Base-by-base conservation (phyloP, 2,113 vertebrate species). In the Colius striatus region DNA sequence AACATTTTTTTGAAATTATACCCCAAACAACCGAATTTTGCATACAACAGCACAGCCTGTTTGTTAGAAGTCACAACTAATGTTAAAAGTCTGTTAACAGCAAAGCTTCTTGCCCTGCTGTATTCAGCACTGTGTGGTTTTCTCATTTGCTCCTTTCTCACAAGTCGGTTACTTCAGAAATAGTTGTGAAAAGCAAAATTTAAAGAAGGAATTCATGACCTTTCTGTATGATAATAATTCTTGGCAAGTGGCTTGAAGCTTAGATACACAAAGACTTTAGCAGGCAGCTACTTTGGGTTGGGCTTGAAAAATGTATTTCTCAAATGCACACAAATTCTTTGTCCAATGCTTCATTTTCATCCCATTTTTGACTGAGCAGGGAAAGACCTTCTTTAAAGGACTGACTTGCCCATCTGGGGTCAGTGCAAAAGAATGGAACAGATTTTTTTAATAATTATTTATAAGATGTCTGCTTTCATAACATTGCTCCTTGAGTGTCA, bases 391-490 rank as follows among this genome's bases (percentile, higher is more conserved):
- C 86, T 97, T 96, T 92, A 60, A 83, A 92, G 78, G 88, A 87
- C 87, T 93, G 84, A 43, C 73, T 98, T 70, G 34, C 92, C 95
- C 93, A 90, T 94, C 92, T 98, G 95, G 95, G 90, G 96, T 96
- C 97, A 96, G 87, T 88, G 77, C 47, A 84, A 96, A 94, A 95
- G 95, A 93, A 97, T 34, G 54, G 96, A 98, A 97, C 97, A 98
- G 97, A 98, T 97, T 98, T 97, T 97, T 96, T 51, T 94, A 6
- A 98, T 98, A 97, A 98, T 98, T 98, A 98, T 98, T 98, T 97
- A 97, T 98, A 98, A 98, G 98, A 98, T 97, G 97, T 97, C 98
- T 97, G 91, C 73, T 98, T 97, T 97, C 87, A 97, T 97, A 97
- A 97, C 0, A 3, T 92, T 96, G 62, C 95, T 97, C 87, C 87